Base-by-base conservation (phyloP, 2,888 invertebrate genomes). In the Seira sanloemensis region DNA sequence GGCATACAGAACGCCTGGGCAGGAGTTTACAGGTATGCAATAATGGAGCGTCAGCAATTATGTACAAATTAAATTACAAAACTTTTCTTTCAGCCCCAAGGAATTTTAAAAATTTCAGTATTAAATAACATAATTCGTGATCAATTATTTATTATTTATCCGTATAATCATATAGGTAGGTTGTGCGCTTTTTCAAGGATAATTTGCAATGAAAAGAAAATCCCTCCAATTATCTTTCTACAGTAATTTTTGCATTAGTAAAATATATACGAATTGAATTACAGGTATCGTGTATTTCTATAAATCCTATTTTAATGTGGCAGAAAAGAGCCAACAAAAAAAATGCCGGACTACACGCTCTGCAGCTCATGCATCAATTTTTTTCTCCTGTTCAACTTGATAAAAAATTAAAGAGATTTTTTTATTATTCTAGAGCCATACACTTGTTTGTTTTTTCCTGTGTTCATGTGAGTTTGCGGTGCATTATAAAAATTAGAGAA, bases 11-110 rank as follows among this genome's bases (percentile, higher is more conserved):
- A 75, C 84, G 18, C 86, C 86, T 21, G 86, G 84, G 7, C 81
- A 84, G 65, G 84, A 86, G 72, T 86, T 81, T 71, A 84, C 84
- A 71, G 86, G 86, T 84, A 80, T 37, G 37, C 37, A 37, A 37
- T 37, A 37, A 4, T 12, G 12, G 12, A 37, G 37, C 12, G 4
- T 37, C n/a, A n/a, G n/a, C n/a, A n/a, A n/a, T n/a, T n/a, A n/a
- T n/a, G n/a, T n/a, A n/a, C n/a, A n/a, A n/a, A n/a, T n/a, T n/a
- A n/a, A n/a, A n/a, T n/a, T n/a, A n/a, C n/a, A n/a, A n/a, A n/a
- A n/a, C n/a, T n/a, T n/a, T n/a, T n/a, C n/a, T n/a, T n/a, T n/a
- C n/a, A n/a, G n/a, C n/a, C n/a, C n/a, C n/a, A n/a, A n/a, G n/a
- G n/a, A n/a, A n/a, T n/a, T n/a, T n/a, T n/a, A n/a, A n/a, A n/a